Evolutionary conservation across 2,797 vertebrate species (phyloP).

Genomic region (Hippoglossus hippoglossus): DNA sequence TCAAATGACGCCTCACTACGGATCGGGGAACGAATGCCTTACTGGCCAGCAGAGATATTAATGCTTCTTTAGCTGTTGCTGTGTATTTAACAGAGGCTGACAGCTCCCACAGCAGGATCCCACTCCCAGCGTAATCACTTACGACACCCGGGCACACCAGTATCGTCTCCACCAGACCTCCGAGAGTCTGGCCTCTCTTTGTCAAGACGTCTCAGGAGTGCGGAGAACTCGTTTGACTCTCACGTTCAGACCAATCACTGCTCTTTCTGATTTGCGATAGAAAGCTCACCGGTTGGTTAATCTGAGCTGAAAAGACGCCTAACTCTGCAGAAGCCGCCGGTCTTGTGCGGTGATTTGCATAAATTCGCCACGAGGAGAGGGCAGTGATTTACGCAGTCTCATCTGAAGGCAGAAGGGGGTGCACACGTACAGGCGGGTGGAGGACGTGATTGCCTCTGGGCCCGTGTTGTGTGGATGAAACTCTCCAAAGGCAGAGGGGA

Average conservation of each 20-base stretch:
- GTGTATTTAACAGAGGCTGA: conserved; percentile 53
- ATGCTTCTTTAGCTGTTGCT: conserved; percentile 44
- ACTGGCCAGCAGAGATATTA: conserved; percentile 47
- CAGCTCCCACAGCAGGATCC: conserved; percentile 56
- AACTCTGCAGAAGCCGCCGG: conserved; percentile 59
- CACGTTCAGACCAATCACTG: conserved; percentile 28
- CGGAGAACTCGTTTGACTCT: conserved; percentile 26
- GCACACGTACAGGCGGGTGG: conserved; percentile 61
- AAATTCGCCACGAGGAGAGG: conserved; percentile 64
- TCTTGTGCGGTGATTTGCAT: conserved; percentile 70
- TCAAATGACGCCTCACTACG: conserved; percentile 50
- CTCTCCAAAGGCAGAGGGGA: conserved; percentile 57
- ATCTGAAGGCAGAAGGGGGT: conserved; percentile 66
- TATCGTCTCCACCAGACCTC: conserved; percentile 57
- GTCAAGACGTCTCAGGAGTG: conserved; percentile 35
- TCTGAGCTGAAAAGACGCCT: conserved; percentile 43
- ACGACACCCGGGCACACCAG: conserved; percentile 43
- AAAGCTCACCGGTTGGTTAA: conserved; percentile 32
- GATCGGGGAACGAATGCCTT: conserved; percentile 45
- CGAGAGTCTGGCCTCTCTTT: conserved; percentile 25
- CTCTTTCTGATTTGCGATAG: conserved; percentile 26
- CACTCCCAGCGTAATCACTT: conserved; percentile 45
- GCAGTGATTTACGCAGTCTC: conserved; percentile 71
- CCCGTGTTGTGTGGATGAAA: conserved; percentile 57
- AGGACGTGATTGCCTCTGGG: conserved; percentile 74